Evolutionary conservation across 2,888 invertebrate species (phyloP).

Genomic region (Scrobipalpa costella): DNA sequence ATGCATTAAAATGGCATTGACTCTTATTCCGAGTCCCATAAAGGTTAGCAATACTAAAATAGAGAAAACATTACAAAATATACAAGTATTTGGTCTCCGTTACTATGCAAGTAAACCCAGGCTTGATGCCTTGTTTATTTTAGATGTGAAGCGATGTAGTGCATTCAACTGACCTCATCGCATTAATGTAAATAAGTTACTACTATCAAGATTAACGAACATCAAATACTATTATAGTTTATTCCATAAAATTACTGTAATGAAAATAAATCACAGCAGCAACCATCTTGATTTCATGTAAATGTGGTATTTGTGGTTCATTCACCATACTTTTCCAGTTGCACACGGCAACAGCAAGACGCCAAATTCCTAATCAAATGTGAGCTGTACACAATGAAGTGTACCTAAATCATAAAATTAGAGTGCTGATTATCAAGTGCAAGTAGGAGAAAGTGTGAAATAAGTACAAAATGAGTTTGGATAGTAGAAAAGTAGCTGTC

Average conservation of each 20-base stretch:
- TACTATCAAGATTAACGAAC: not conserved
- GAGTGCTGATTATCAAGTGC: not conserved
- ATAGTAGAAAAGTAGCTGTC: conserved; percentile 48
- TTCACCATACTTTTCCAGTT: conserved; percentile 4
- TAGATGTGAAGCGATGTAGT: too few relatives aligned
- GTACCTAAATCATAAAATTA: not conserved
- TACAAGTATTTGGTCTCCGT: not conserved
- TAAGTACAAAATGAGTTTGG: not conserved
- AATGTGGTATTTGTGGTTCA: not conserved
- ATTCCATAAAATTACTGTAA: not conserved
- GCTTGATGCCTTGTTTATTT: not conserved
- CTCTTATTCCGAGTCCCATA: not conserved
- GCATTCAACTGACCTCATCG: not conserved
- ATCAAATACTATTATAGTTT: not conserved
- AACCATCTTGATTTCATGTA: conserved; percentile 23
- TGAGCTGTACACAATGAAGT: not conserved
- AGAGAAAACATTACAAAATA: not conserved
- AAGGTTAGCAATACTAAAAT: too few relatives aligned
- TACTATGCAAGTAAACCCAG: not conserved
- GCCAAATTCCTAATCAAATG: not conserved
- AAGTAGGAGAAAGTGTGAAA: conserved; percentile 9
- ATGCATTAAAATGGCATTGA: not conserved
- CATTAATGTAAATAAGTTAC: not conserved
- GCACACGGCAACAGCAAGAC: conserved; percentile 23
- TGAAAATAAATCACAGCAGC: conserved; percentile 1